Base-by-base conservation (phyloP, 2,888 invertebrate genomes). In the Kuschelorhynchus macadamiae region DNA sequence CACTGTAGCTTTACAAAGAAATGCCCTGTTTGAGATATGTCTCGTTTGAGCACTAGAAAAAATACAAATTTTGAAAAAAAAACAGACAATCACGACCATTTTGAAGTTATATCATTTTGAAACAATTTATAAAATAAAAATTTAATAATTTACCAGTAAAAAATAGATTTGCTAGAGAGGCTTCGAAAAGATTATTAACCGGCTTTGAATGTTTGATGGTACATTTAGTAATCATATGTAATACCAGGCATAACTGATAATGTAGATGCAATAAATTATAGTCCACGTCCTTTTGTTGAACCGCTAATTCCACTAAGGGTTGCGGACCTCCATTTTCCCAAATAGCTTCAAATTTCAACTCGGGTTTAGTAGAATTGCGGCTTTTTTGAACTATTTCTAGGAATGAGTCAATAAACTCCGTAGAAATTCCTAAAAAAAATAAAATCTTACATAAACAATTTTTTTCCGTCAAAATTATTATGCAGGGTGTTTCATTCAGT, bases 161-260 rank as follows among this genome's bases (percentile, higher is more conserved):
- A 71, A 89, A 86, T 64, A 89, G 86, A 73, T 88, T 87, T 70
- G 88, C 83, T 32, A 85, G 86, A 75, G 89, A 89, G 5, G 91
- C 88, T 80, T 96, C 95, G 79, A 94, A 97, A 16, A 97, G 84
- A 67, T 87, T 88, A 68, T 88, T 91, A 69, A 91, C 86, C 7
- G 90, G 94, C 81, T 91, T 94, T 50, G 87, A 82, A 72, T 89
- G 86, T 80, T 91, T 94, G 52, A 96, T 81, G 75, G 90, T 90
- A 77, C 96, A 94, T 72, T 89, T 88, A 16, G 93, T 89, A 73
- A 95, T 90, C 82, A 95, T 92, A 74, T 92, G 90, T 60, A 96
- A 85, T 0, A 92, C 89, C 70, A 90, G 86, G 1, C 91, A 89
- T 57, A 96, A 85, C 82, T 96, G 94, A 75, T 91, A 90, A 82